phyloP scores from a whole-genome alignment of 2,797 vertebrate genomes.

The Vipera latastei region DNA sequence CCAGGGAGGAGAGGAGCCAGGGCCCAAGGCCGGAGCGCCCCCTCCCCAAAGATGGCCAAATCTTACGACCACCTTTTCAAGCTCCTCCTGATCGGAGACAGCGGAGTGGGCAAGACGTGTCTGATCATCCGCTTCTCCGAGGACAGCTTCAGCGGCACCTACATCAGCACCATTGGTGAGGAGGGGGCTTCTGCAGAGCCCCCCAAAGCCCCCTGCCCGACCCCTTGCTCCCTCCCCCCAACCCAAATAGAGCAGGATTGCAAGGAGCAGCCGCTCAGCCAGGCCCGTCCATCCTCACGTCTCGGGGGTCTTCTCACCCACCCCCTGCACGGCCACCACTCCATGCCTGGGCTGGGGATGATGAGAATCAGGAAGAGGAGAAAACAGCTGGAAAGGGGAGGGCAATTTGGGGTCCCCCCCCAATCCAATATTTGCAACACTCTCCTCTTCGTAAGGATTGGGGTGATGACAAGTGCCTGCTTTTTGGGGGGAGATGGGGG shows the following conservation, averaged over 20 bases:
- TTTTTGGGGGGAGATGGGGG: background rate
- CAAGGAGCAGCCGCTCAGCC: accelerated
- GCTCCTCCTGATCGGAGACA: constrained; percentile 91
- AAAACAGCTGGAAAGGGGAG: background rate
- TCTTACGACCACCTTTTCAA: constrained; percentile 97
- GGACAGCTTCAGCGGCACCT: constrained; percentile 92
- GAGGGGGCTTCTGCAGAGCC: constrained; percentile 11
- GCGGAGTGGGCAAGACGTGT: constrained; percentile 95
- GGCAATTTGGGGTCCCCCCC: background rate
- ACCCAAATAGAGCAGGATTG: background rate
- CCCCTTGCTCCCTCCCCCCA: background rate
- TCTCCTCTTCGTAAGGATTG: background rate
- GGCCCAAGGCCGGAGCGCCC: background rate
- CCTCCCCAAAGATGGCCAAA: constrained; percentile 81
- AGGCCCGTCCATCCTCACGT: background rate
- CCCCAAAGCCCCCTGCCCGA: background rate
- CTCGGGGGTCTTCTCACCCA: background rate
- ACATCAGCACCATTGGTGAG: constrained; percentile 95
- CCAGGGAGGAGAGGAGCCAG: background rate
- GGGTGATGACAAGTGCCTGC: background rate
- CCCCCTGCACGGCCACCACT: background rate
- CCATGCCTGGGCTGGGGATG: background rate
- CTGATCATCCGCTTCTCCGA: constrained; percentile 92
- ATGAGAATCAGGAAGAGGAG: background rate
- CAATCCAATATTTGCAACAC: background rate